Conservation (phyloP, 1,140 invertebrate species). For the Phortica variegata region DNA sequence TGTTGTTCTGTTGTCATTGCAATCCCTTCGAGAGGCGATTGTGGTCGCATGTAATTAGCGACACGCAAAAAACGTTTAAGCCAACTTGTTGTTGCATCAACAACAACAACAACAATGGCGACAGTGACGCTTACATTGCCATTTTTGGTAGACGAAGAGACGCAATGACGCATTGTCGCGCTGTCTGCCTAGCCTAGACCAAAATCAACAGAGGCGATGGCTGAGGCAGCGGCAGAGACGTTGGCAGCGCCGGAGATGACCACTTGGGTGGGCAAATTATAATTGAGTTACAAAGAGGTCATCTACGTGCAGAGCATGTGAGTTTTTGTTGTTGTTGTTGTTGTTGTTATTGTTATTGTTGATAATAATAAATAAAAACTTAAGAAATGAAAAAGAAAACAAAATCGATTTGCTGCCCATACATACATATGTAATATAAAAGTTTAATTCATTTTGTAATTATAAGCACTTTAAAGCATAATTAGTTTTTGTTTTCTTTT, state of each 20-base stretch:
- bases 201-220: constrained; percentile 34
- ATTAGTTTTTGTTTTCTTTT: constrained; percentile 35
- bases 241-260: background rate
- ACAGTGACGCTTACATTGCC: constrained; percentile 53
- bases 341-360: no score
- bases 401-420: background rate
- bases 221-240: background rate
- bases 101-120: constrained; percentile 24
- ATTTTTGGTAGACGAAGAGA: constrained; percentile 45
- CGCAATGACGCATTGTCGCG: constrained; percentile 19
- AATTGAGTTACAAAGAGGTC: constrained; percentile 46
- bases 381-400: background rate
- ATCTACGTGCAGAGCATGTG: no score
- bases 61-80: constrained; percentile 49
- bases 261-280: constrained; percentile 37
- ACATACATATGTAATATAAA: background rate
- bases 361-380: no score
- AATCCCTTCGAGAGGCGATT: background rate
- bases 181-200: no score
- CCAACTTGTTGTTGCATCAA: constrained; percentile 16
- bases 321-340: no score
- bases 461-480: constrained; percentile 43
- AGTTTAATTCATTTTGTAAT: constrained; percentile 45
- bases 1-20: background rate
- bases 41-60: constrained; percentile 52